Evolutionary conservation across 1,140 invertebrate species (phyloP), one percentile per base, ranked within the genome.

Genomic region (Macrobrachium nipponense): DNA sequence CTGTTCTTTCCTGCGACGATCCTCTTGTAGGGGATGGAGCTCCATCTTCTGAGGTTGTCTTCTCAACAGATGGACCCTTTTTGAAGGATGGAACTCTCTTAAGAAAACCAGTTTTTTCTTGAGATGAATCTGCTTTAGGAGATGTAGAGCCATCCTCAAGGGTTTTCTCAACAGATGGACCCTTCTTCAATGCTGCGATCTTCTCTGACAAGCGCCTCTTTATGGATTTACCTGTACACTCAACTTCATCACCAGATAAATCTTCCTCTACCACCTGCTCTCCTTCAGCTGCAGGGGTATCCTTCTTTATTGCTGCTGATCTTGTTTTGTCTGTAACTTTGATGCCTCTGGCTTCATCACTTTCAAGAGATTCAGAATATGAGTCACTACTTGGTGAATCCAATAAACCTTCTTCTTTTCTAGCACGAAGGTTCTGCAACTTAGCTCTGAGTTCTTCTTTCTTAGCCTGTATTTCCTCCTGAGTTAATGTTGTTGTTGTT

Each of bases 381-480:
- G 82, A 83, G 60, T 83, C 82, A 66, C 60, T 83, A 20, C 82
- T 83, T 58, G 82, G 82, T 1, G 72, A 76, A 18, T 58, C 76
- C 18, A n/a, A 23, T 15, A 83, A 14, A 17, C 62, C 73, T 51
- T 23, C 79, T 20, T 75, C 61, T 58, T 83, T 76, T n/a, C 36
- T 76, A 11, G 82, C 23, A 11, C 23, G 51, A 27, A 83, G 73
- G 51, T 18, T 62, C 59, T 83, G 72, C 43, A 83, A 59, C 44
- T 73, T 73, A 2, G 70, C 70, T 73, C 44, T 73, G 44, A 73
- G 70, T 73, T 73, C 70, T 36, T 73, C 70, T 43, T 73, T 73
- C 27, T 36, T 73, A 17, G 70, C 70, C 17, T 73, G 70, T 20
- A 73, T 73, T 36, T 73, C 70, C 70, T 73, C 70, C 23, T 23